phyloP scores from a whole-genome alignment of 2,797 vertebrate species.

The Liparis tanakae region DNA sequence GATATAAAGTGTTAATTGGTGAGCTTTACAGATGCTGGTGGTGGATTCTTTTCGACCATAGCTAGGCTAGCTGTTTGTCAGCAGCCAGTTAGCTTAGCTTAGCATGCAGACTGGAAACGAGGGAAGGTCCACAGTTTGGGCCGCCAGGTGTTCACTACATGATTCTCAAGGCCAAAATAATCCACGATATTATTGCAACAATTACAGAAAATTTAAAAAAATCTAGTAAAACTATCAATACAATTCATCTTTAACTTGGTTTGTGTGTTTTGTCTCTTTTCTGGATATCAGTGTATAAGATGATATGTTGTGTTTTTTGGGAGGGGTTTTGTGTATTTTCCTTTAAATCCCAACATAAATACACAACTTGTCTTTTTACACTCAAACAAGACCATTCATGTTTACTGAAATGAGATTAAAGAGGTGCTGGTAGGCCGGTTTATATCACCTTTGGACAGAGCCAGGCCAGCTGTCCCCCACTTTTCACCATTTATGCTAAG shows the following conservation, averaged over 20 bases:
- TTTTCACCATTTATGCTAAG: conserved; percentile 12
- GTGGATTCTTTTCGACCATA: conserved; percentile 20
- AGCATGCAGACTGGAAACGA: neutral
- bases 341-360: neutral
- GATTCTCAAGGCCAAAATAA: neutral
- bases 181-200: neutral
- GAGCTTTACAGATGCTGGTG: conserved; percentile 13
- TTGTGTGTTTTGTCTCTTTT: neutral
- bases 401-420: neutral
- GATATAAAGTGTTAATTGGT: neutral
- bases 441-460: neutral
- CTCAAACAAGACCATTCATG: neutral
- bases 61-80: neutral
- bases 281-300: neutral
- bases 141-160: neutral
- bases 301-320: neutral
- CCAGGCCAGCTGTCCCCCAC: neutral
- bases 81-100: conserved; percentile 1
- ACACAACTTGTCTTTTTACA: neutral
- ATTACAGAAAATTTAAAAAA: neutral
- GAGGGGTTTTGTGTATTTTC: neutral
- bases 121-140: neutral
- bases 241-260: neutral
- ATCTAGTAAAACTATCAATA: neutral
- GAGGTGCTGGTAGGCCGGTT: neutral